These are phyloP conservation scores for Caerostris darwini DNA, from an alignment of 1,140 invertebrate genomes.

Conservation along the genomic window DNA sequence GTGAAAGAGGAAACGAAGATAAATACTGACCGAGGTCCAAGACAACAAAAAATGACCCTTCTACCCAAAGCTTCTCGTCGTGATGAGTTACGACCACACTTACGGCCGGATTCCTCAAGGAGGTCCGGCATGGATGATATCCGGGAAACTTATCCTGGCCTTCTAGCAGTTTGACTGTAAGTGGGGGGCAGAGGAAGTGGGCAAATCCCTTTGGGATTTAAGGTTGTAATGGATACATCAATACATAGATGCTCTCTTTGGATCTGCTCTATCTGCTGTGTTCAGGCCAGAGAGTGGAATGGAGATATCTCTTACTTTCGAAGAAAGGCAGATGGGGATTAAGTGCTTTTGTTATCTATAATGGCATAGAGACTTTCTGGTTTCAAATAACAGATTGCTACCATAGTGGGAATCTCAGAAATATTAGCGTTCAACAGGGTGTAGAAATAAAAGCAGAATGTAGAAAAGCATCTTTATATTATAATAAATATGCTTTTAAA, in stretches of 20 bases:
- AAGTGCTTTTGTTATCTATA: background rate
- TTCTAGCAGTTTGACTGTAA: constrained; percentile 6
- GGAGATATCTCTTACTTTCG: background rate
- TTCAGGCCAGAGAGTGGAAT: background rate
- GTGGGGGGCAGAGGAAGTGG: constrained; percentile 3
- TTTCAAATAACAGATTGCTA: no score
- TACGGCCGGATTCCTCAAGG: constrained; percentile 1
- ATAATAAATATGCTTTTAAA: no score
- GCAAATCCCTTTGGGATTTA: constrained; percentile 25
- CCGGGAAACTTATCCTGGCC: constrained; percentile 34
- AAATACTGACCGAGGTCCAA: background rate
- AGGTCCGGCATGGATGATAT: constrained; percentile 26
- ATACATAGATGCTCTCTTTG: background rate
- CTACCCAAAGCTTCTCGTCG: background rate
- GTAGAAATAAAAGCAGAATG: no score
- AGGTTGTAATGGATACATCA: constrained; percentile 33
- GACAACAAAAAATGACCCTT: background rate
- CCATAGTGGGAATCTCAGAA: no score
- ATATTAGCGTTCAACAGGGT: no score
- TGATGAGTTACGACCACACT: constrained; percentile 36
- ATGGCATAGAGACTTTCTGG: background rate
- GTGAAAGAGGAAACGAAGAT: background rate
- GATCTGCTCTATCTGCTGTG: background rate
- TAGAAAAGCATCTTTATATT: no score
- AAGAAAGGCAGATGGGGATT: background rate